phyloP scores from a whole-genome alignment of 1,140 invertebrate species.

The honey bee (Apis mellifera) region DNA sequence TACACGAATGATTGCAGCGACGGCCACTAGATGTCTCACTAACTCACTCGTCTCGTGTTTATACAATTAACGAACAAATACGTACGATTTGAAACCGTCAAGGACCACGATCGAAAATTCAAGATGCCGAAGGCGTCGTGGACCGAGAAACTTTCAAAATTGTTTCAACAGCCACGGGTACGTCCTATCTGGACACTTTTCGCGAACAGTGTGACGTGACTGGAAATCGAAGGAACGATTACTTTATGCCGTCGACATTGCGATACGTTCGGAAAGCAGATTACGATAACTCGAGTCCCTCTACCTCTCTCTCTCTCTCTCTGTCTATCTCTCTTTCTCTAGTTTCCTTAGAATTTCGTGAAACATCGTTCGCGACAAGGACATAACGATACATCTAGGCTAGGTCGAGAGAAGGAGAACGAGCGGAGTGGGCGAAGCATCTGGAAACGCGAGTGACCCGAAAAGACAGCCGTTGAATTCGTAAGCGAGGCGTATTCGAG shows the following conservation, averaged over 20 bases:
- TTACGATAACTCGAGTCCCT: slow-evolving; percentile 54
- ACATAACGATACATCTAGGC: background rate
- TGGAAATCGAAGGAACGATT: slow-evolving; percentile 50
- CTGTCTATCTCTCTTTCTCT: too few species aligned
- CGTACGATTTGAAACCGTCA: too few species aligned
- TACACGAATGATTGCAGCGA: too few species aligned
- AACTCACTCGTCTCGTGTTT: too few species aligned
- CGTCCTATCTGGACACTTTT: background rate
- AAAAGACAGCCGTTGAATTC: slow-evolving; percentile 37
- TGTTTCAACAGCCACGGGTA: background rate
- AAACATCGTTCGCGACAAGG: background rate
- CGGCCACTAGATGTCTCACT: too few species aligned
- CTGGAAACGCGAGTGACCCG: slow-evolving; percentile 44
- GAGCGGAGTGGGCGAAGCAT: background rate
- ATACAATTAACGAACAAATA: too few species aligned
- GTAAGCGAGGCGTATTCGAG: slow-evolving; percentile 3
- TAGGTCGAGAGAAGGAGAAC: background rate
- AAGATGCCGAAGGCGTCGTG: background rate
- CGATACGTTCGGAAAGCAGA: slow-evolving; percentile 61
- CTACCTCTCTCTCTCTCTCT: background rate
- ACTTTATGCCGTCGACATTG: slow-evolving; percentile 38
- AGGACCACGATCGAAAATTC: background rate
- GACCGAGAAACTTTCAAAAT: background rate
- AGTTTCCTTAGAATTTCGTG: background rate
- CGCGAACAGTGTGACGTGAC: slow-evolving; percentile 41